A percentile compares a stretch with the other conserved stretches of the same genome.
These are phyloP conservation scores for Galerucella pusilla DNA, from an alignment of 2,888 invertebrate species.

Conservation along the genomic window DNA sequence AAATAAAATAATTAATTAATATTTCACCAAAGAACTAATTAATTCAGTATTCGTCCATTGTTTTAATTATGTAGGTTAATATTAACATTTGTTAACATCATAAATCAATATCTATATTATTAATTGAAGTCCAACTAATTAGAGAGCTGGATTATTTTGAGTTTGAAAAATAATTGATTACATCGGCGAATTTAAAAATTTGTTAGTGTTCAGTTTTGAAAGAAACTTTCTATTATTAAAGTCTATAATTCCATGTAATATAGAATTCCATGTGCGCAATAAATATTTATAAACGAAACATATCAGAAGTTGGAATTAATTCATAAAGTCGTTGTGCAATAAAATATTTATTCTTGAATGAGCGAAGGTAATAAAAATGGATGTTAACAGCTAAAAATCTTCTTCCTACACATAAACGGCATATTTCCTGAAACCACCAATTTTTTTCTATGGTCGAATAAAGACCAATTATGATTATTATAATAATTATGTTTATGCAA, in stretches of 20 bases:
- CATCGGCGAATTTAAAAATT: neutral
- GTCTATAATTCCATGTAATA: neutral
- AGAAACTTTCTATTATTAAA: neutral
- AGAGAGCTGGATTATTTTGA: neutral
- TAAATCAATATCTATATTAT: slow-evolving; percentile 1
- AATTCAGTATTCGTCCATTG: neutral
- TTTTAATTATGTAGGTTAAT: too few species aligned
- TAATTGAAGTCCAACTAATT: neutral
- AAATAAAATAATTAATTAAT: too few species aligned
- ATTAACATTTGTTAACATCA: neutral
- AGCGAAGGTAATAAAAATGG: slow-evolving; percentile 1
- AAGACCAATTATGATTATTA: slow-evolving; percentile 33
- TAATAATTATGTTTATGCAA: slow-evolving; percentile 36
- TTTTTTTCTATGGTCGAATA: slow-evolving; percentile 24
- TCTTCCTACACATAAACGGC: slow-evolving; percentile 23
- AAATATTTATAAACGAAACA: slow-evolving; percentile 2
- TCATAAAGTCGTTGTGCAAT: slow-evolving; percentile 9
- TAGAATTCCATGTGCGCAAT: neutral
- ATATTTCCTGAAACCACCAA: slow-evolving; percentile 29
- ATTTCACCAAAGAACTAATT: neutral
- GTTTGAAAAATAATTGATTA: neutral
- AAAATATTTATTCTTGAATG: neutral
- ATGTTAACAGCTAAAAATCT: slow-evolving; percentile 16
- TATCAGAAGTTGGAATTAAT: neutral
- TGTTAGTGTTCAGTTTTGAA: neutral